Percentiles rank a stretch among this genome's conserved stretches.
phyloP scores from a whole-genome alignment of 2,888 invertebrate species.

The Carterocephalus palaemon region DNA sequence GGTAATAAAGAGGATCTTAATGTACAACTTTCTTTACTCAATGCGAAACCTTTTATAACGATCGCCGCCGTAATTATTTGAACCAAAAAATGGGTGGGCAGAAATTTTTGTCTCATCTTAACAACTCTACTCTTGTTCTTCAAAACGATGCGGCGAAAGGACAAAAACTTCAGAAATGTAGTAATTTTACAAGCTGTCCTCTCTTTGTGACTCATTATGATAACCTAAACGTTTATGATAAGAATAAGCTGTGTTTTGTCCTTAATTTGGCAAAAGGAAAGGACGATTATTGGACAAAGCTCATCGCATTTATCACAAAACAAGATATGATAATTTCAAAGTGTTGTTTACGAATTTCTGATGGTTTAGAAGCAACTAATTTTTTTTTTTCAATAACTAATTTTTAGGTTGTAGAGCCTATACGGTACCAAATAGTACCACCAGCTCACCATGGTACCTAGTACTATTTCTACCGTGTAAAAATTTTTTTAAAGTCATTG shows the following conservation, averaged over 20 bases:
- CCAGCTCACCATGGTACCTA: too few relatives aligned
- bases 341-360: too few relatives aligned
- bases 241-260: slow-evolving; percentile 6
- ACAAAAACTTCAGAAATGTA: slow-evolving; percentile 36
- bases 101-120: slow-evolving; percentile 51
- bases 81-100: slow-evolving; percentile 44
- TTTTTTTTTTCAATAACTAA: too few relatives aligned
- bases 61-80: slow-evolving; percentile 49
- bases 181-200: slow-evolving; percentile 31
- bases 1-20: slow-evolving; percentile 34
- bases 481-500: too few relatives aligned
- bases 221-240: slow-evolving; percentile 16
- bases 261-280: slow-evolving; percentile 3
- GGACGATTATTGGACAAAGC: neutral
- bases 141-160: slow-evolving; percentile 38
- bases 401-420: too few relatives aligned
- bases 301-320: neutral
- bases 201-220: slow-evolving; percentile 21
- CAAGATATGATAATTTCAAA: too few relatives aligned
- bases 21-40: slow-evolving; percentile 40
- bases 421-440: too few relatives aligned
- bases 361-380: too few relatives aligned
- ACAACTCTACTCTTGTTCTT: slow-evolving; percentile 45
- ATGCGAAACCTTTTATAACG: slow-evolving; percentile 55
- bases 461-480: too few relatives aligned